These are phyloP conservation scores for Pyralis farinalis DNA, from an alignment of 2,888 invertebrate species.

Conservation along the genomic window DNA sequence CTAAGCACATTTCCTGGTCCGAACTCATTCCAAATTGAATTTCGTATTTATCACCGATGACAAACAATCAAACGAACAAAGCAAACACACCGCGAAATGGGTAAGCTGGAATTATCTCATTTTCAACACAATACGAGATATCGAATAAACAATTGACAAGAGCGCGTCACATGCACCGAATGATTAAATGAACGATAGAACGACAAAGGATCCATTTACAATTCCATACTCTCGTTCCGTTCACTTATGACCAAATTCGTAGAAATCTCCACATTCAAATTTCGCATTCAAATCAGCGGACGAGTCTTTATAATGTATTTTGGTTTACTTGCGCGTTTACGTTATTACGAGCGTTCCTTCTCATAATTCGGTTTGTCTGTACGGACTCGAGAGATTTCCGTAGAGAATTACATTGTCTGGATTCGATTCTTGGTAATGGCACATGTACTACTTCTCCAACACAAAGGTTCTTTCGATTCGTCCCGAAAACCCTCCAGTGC, in stretches of 20 bases:
- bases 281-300: slow-evolving; percentile 57
- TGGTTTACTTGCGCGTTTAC: slow-evolving; percentile 33
- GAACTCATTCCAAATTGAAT: background rate
- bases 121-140: slow-evolving; percentile 41
- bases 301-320: slow-evolving; percentile 40
- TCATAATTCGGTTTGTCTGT: slow-evolving; percentile 24
- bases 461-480: slow-evolving; percentile 25
- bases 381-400: slow-evolving; percentile 18
- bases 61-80: slow-evolving; percentile 30
- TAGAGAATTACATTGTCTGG: slow-evolving; percentile 39
- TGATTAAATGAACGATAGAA: slow-evolving; percentile 14
- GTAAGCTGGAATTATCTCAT: slow-evolving; percentile 42
- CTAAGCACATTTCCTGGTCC: no score
- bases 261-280: slow-evolving; percentile 37
- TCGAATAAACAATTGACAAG: slow-evolving; percentile 43
- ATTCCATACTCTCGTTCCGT: slow-evolving; percentile 11
- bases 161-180: slow-evolving; percentile 31
- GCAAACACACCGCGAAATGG: slow-evolving; percentile 26
- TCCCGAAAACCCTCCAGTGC: slow-evolving; percentile 17
- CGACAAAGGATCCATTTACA: slow-evolving; percentile 19
- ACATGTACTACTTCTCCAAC: slow-evolving; percentile 29
- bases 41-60: slow-evolving; percentile 18
- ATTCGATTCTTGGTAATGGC: slow-evolving; percentile 44
- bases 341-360: slow-evolving; percentile 15
- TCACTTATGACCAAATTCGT: slow-evolving; percentile 22